These are phyloP conservation scores for Anomalospiza imberbis DNA, from an alignment of 2,797 vertebrate genomes.

Conservation along the genomic window DNA sequence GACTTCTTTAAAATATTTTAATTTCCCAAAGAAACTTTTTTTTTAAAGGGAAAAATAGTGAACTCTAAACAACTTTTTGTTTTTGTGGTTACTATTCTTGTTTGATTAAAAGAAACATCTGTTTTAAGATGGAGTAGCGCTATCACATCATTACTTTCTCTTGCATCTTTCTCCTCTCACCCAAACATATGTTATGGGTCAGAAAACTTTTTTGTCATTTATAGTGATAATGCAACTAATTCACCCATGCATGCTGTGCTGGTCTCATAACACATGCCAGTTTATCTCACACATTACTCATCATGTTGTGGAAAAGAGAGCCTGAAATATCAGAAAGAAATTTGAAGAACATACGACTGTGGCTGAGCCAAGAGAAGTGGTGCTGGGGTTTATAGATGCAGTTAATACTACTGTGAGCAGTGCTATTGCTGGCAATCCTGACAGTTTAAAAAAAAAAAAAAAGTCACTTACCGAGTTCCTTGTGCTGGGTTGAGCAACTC, in stretches of 20 bases:
- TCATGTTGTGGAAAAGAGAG: neutral
- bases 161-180: neutral
- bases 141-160: conserved; percentile 17
- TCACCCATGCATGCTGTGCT: neutral
- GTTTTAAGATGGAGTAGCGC: neutral
- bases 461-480: conserved; percentile 1
- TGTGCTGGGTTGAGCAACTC: neutral
- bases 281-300: conserved; percentile 61
- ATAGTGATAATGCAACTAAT: neutral
- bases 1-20: neutral
- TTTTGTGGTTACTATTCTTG: neutral
- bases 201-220: conserved; percentile 34
- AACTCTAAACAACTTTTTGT: neutral
- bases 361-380: conserved; percentile 33
- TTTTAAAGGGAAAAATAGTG: neutral
- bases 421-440: neutral
- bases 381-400: conserved; percentile 35
- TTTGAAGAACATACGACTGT: neutral
- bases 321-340: conserved; percentile 27
- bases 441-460: neutral
- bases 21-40: neutral
- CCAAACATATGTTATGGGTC: conserved; percentile 37
- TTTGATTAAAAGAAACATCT: conserved; percentile 52
- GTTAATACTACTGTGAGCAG: conserved; percentile 38
- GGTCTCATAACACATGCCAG: neutral